Percentiles rank a stretch among this genome's conserved stretches.
Evolutionary conservation across 2,113 vertebrate genomes (phyloP).

Genomic region (Hypocryptadius cinnamomeus): DNA sequence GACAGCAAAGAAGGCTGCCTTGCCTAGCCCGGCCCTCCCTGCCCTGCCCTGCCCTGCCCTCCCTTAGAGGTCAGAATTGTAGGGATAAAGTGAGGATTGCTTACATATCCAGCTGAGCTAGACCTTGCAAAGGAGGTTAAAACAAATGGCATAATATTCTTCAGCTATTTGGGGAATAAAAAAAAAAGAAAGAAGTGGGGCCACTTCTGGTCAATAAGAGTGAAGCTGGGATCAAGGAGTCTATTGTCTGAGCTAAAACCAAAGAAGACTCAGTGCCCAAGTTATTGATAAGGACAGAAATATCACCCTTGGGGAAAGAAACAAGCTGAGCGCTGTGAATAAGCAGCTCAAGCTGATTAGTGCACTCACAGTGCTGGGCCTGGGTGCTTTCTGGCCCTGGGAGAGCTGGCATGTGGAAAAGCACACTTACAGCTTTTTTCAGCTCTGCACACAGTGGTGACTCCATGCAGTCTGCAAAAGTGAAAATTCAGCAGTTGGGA

Average conservation of each 20-base stretch:
- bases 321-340: background rate
- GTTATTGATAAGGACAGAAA: background rate
- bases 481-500: background rate
- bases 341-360: conserved; percentile 1
- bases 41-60: background rate
- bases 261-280: background rate
- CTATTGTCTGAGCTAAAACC: background rate
- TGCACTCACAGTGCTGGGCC: background rate
- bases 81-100: background rate
- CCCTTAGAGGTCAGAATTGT: background rate
- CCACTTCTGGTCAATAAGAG: background rate
- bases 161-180: background rate
- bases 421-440: background rate
- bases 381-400: background rate
- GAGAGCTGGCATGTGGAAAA: background rate
- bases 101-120: background rate
- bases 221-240: background rate
- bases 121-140: background rate
- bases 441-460: background rate
- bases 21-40: background rate
- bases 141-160: background rate
- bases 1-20: background rate
- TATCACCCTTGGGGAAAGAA: background rate
- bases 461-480: background rate
- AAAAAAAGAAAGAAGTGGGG: background rate